Conservation (phyloP, 1,140 invertebrate genomes). For the Phymorhynchus buccinoides region DNA sequence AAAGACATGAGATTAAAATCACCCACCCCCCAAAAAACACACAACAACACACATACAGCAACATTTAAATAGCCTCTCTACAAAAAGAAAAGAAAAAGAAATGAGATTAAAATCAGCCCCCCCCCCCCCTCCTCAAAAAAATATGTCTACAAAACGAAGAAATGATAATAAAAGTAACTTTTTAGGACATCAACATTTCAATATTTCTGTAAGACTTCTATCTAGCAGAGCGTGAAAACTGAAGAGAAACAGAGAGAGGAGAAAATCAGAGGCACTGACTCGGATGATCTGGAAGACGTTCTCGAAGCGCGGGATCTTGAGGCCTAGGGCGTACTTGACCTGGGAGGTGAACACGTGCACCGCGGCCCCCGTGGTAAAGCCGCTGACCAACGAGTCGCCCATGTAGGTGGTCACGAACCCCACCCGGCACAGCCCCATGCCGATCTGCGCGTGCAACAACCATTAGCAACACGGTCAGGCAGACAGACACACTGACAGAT, state of each 20-base stretch:
- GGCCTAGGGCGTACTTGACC: conserved; percentile 73
- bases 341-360: conserved; percentile 75
- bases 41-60: too few relatives aligned
- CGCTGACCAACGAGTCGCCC: conserved; percentile 75
- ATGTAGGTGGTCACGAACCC: conserved; percentile 75
- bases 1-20: too few relatives aligned
- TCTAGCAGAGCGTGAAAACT: too few relatives aligned
- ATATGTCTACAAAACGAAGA: too few relatives aligned
- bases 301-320: conserved; percentile 65
- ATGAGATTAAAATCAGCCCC: not conserved
- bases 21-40: too few relatives aligned
- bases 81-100: not conserved
- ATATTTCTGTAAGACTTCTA: too few relatives aligned
- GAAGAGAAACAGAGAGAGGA: not conserved
- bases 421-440: conserved; percentile 71
- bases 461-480: not conserved
- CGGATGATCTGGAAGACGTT: conserved; percentile 72
- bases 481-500: not conserved
- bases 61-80: too few relatives aligned
- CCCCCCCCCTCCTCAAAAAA: too few relatives aligned
- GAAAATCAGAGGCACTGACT: conserved; percentile 49
- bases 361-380: conserved; percentile 75
- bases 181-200: too few relatives aligned
- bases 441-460: too few relatives aligned
- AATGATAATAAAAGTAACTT: too few relatives aligned